Evolutionary conservation across 2,797 vertebrate species (phyloP), one percentile per base, ranked within the genome.

Genomic region (Chromis chromis): DNA sequence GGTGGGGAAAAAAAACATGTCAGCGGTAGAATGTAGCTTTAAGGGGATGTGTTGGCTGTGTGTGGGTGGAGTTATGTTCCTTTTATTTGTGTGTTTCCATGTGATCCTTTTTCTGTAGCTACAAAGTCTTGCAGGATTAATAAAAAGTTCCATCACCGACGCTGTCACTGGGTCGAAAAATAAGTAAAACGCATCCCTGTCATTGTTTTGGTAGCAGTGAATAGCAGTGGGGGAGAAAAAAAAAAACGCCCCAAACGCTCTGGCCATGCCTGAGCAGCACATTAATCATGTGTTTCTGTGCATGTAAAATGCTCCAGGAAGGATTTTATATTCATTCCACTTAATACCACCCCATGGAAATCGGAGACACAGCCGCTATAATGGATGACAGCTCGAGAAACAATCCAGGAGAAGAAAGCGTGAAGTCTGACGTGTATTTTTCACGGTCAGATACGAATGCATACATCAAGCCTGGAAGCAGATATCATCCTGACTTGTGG

Each of bases 221-320:
- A 78, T 78, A 90, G 88, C 78, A 85, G 84, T 76, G 63, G 21
- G 6, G 19, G 17, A 19, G 3, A 11, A 12, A 68, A 79, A 78
- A 76, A 65, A 65, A 64, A 78, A 39, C 50, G 79, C 76, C 78
- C 82, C 65, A 6, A 80, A 86, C 69, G 39, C 46, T 62, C 24
- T 16, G 63, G 63, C 74, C 83, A 78, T 46, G 81, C 79, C 85
- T 70, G 73, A 81, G 82, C 80, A 39, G 80, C 77, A 63, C 89
- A 91, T 92, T 88, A 92, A 92, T 93, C 91, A 90, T 86, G 78
- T 39, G 66, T 83, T 86, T 81, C 81, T 79, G n/a, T 39, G 77
- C 70, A 81, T 83, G 83, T 79, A 64, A 88, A 90, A 87, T 63
- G 79, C 84, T 78, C 70, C 27, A 40, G 86, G 84, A 91, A 84